Conservation (phyloP, 2,888 invertebrate genomes). For the Tachina grossa region DNA sequence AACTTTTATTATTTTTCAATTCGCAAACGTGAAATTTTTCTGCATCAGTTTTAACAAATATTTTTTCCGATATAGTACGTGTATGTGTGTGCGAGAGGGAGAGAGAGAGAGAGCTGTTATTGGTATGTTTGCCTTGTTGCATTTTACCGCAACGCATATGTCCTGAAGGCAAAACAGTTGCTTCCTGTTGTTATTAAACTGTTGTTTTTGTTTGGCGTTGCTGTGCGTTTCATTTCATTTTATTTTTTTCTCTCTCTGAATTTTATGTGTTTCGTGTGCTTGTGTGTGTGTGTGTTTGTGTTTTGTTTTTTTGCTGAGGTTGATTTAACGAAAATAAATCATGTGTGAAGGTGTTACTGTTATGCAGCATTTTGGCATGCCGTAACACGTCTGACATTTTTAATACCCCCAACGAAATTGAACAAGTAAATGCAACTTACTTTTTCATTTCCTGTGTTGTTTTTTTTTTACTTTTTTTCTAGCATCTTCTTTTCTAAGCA, state of each 20-base stretch:
- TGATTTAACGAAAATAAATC: constrained; percentile 78
- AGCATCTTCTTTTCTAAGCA: constrained; percentile 61
- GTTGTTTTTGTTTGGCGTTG: constrained; percentile 28
- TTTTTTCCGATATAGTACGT: constrained; percentile 43
- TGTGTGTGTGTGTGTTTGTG: too few species aligned
- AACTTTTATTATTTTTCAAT: constrained; percentile 53
- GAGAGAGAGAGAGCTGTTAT: background rate
- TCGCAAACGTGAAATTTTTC: constrained; percentile 34
- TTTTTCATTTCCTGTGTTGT: constrained; percentile 63
- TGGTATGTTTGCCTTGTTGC: constrained; percentile 70
- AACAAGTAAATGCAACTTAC: constrained; percentile 68
- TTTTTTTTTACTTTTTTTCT: constrained; percentile 35
- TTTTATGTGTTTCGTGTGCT: too few species aligned
- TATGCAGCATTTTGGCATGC: constrained; percentile 73
- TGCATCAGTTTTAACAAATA: constrained; percentile 43
- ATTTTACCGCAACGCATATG: constrained; percentile 72
- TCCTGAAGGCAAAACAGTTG: constrained; percentile 71
- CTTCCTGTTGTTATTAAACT: constrained; percentile 68
- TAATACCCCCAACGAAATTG: constrained; percentile 79
- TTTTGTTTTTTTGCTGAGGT: constrained; percentile 71
- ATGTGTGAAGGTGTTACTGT: constrained; percentile 80
- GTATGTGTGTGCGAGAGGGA: background rate
- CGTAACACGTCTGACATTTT: constrained; percentile 78
- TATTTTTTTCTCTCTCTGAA: background rate
- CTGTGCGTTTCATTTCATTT: constrained; percentile 40